Base-by-base conservation (phyloP, 2,113 vertebrate genomes). In the Pedionomus torquatus region DNA sequence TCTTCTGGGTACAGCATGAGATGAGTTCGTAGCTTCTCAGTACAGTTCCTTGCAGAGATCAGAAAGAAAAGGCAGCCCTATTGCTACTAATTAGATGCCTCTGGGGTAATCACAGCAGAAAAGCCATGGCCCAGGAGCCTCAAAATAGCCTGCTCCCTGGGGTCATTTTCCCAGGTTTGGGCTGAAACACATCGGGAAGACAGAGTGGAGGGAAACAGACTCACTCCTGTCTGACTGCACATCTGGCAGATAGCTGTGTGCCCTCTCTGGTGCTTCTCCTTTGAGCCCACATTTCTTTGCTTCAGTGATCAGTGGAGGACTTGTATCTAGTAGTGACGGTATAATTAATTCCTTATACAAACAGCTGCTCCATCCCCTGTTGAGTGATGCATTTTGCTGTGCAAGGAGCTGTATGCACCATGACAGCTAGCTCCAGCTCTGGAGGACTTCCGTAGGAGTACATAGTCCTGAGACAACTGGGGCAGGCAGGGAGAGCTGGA, bases 321-420 rank as follows among this genome's bases (percentile, higher is more conserved):
- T 95, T 81, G 46, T 87, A 48, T 87, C 61, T 89, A 65, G 83
- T 87, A 92, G 91, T 8, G 6, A 79, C 15, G 23, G 77, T 72
- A 30, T 87, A 91, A 92, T 96, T 95, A 94, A 93, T 95, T 95
- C 87, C 91, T 89, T 89, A 94, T 9, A 77, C 79, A 95, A 96
- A 93, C 88, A 93, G 76, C 89, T 93, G 86, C 86, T 92, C 46
- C 48, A 68, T 87, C 69, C 46, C 77, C 33, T 18, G 35, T 87
- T 93, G 72, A 71, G 77, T 72, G 39, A 64, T 31, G n/a, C 0
- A 0, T 66, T 94, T 66, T 2, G 1, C 65, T 71, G 76, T 37
- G 64, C 64, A 92, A 64, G 76, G 76, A 60, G 52, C 52, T 78
- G 39, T 21, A 44, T 31, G 7, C 69, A 15, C 37, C 39, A 3